Evolutionary conservation across 2,797 vertebrate species (phyloP).

Genomic region (Nyctalus aviator): DNA sequence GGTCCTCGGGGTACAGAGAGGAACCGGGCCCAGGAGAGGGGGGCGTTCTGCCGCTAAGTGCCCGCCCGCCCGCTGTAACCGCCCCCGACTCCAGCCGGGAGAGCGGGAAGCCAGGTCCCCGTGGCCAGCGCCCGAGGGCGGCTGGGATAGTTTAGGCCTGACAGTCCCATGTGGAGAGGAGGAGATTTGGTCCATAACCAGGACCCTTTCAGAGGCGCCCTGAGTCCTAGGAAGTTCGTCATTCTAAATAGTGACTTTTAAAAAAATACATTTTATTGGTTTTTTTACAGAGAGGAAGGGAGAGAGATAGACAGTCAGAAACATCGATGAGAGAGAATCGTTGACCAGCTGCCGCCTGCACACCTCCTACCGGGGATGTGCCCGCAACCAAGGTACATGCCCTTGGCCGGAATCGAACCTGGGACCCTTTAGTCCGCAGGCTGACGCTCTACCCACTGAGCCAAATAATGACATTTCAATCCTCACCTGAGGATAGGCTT

Average conservation of each 20-base stretch:
- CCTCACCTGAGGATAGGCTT: background rate
- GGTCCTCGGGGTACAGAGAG: conserved; percentile 30
- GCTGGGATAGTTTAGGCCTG: background rate
- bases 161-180: background rate
- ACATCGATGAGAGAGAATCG: too few relatives aligned
- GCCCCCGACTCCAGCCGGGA: background rate
- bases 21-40: conserved; percentile 9
- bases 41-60: background rate
- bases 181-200: background rate
- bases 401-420: too few relatives aligned
- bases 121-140: background rate
- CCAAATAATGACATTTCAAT: background rate
- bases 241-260: background rate
- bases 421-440: too few relatives aligned
- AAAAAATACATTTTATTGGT: too few relatives aligned
- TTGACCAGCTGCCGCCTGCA: too few relatives aligned
- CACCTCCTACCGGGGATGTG: too few relatives aligned
- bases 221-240: background rate
- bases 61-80: too few relatives aligned
- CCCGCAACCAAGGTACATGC: too few relatives aligned
- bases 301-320: too few relatives aligned
- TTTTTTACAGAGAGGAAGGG: too few relatives aligned
- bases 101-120: background rate
- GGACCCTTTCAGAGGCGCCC: background rate
- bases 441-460: too few relatives aligned